These are phyloP conservation scores for Aleiodes sp. DNA, from an alignment of 1,140 invertebrate species.

Conservation along the genomic window DNA sequence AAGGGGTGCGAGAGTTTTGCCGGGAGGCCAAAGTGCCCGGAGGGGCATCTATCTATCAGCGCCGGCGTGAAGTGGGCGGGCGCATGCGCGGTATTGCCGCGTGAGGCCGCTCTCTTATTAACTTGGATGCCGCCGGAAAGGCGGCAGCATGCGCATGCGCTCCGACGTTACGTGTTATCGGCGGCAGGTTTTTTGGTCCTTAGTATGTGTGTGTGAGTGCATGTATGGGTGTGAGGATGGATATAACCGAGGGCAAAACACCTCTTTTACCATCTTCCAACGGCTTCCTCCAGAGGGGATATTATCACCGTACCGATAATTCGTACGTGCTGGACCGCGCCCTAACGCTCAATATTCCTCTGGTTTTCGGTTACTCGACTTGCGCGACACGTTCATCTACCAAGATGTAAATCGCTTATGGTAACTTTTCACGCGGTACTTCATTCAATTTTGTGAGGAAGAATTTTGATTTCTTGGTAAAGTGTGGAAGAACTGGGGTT, in stretches of 20 bases:
- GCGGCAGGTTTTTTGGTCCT: slow-evolving; percentile 24
- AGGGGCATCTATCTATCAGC: slow-evolving; percentile 67
- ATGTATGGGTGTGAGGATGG: slow-evolving; percentile 16
- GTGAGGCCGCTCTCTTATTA: slow-evolving; percentile 66
- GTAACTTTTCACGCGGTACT: not conserved
- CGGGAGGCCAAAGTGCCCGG: slow-evolving; percentile 45
- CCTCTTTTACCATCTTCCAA: not conserved
- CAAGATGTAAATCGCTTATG: not conserved
- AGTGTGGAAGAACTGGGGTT: too few relatives aligned
- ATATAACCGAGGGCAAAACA: not conserved
- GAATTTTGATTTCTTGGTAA: not conserved
- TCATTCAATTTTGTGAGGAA: not conserved
- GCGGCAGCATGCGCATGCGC: slow-evolving; percentile 34
- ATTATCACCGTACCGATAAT: slow-evolving; percentile 31
- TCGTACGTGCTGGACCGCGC: slow-evolving; percentile 30
- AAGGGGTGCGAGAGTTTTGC: slow-evolving; percentile 25
- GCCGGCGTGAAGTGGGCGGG: slow-evolving; percentile 67
- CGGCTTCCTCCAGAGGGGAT: slow-evolving; percentile 6
- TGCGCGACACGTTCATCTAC: slow-evolving; percentile 16
- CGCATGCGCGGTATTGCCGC: slow-evolving; percentile 65
- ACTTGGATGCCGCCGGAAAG: slow-evolving; percentile 58
- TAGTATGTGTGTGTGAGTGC: not conserved
- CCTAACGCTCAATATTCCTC: slow-evolving; percentile 18
- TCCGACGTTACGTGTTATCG: slow-evolving; percentile 43
- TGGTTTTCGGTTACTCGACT: not conserved